Conservation (phyloP, 2,113 vertebrate species). For the Amphiprion ocellaris region DNA sequence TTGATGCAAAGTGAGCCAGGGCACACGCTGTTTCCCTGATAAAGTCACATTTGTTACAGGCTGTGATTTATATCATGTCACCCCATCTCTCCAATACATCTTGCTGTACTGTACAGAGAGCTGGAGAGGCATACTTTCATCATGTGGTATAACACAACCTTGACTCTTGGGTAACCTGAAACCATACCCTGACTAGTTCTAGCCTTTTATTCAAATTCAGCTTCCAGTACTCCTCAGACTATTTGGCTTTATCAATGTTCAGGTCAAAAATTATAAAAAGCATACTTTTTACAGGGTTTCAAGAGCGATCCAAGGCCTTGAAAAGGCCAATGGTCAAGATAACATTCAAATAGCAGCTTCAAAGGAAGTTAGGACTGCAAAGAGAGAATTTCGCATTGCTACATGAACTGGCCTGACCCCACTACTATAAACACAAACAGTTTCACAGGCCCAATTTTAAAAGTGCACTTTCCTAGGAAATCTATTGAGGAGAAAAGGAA, state of each 20-base stretch:
- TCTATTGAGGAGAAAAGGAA: too few species aligned
- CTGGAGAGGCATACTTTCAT: not conserved
- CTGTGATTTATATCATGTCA: constrained; percentile 35
- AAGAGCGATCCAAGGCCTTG: too few species aligned
- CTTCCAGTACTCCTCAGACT: not conserved
- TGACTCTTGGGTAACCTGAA: not conserved
- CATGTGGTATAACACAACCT: not conserved
- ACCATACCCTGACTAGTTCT: not conserved
- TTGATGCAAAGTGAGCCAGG: constrained; percentile 24
- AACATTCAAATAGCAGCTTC: not conserved
- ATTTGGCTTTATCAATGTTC: too few species aligned
- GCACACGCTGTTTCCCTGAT: constrained; percentile 20
- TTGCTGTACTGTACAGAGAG: not conserved
- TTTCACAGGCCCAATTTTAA: too few species aligned
- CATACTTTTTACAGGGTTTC: too few species aligned
- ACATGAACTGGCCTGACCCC: not conserved
- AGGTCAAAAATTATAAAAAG: too few species aligned
- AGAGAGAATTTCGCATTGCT: not conserved
- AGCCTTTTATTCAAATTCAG: too few species aligned
- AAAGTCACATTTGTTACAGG: constrained; percentile 32
- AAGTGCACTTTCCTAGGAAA: not conserved
- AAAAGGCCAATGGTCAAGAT: not conserved
- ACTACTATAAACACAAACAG: not conserved
- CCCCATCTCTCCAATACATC: not conserved
- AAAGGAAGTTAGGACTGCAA: not conserved